A percentile compares a stretch with the other conserved stretches of the same genome.
These are phyloP conservation scores for Dioctria rufipes DNA, from an alignment of 2,888 invertebrate genomes.

Conservation along the genomic window DNA sequence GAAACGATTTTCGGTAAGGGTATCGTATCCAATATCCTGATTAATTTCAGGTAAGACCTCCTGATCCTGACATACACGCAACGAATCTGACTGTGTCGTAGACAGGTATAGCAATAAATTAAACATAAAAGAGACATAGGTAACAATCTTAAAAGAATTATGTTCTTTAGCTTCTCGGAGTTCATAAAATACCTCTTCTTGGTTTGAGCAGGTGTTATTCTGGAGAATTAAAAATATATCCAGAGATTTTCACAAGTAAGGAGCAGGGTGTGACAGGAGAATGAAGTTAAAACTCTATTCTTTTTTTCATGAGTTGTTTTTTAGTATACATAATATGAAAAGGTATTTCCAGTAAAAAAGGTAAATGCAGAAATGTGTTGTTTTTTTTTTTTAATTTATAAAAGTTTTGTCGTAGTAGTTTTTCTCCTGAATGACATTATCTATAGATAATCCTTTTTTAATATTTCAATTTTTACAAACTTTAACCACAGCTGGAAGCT, in stretches of 20 bases:
- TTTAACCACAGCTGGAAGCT: too few relatives aligned
- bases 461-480: too few relatives aligned
- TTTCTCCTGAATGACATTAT: too few relatives aligned
- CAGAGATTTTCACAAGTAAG: neutral
- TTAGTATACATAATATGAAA: too few relatives aligned
- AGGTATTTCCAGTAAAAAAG: too few relatives aligned
- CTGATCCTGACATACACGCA: constrained; percentile 14
- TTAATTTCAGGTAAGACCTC: constrained; percentile 35
- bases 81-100: neutral
- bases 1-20: neutral
- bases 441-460: too few relatives aligned
- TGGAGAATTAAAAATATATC: neutral
- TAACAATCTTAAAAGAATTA: constrained; percentile 29
- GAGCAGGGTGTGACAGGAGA: too few relatives aligned
- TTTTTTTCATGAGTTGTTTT: too few relatives aligned
- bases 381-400: too few relatives aligned
- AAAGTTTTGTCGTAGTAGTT: too few relatives aligned
- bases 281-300: too few relatives aligned
- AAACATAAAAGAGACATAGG: constrained; percentile 38
- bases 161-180: constrained; percentile 19
- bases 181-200: constrained; percentile 15
- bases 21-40: neutral
- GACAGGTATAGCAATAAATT: constrained; percentile 20
- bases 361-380: too few relatives aligned
- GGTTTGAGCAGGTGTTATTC: constrained; percentile 10